Conservation (phyloP, 2,113 vertebrate species). For the Felis chaus region DNA sequence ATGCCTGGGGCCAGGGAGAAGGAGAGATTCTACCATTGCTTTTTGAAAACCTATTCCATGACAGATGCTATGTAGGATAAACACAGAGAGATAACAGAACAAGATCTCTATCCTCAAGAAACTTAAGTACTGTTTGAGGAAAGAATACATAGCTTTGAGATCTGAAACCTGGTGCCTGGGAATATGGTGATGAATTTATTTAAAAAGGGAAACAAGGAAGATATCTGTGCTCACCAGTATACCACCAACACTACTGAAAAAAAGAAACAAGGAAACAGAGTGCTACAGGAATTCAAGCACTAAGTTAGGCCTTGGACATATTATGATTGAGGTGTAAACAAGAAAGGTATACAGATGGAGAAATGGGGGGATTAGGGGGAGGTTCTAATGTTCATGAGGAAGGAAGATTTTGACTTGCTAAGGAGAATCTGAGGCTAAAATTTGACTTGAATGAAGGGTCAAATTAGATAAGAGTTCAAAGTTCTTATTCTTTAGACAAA, state of each 20-base stretch:
- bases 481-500: not conserved
- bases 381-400: not conserved
- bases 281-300: not conserved
- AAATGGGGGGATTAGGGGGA: not conserved
- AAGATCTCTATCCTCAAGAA: not conserved
- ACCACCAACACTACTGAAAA: not conserved
- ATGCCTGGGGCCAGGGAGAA: not conserved
- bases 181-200: not conserved
- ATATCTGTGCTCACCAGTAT: not conserved
- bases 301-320: not conserved
- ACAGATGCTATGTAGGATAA: not conserved
- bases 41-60: not conserved
- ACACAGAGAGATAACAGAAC: not conserved
- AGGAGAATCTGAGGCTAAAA: not conserved
- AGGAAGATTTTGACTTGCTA: not conserved
- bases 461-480: not conserved
- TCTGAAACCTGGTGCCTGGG: not conserved
- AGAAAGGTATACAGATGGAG: not conserved
- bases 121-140: not conserved
- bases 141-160: not conserved
- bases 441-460: not conserved
- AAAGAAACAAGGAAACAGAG: not conserved
- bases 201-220: not conserved
- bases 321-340: not conserved
- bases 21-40: not conserved